Conservation (phyloP, 2,113 vertebrate species). For the Triplophysa rosa region DNA sequence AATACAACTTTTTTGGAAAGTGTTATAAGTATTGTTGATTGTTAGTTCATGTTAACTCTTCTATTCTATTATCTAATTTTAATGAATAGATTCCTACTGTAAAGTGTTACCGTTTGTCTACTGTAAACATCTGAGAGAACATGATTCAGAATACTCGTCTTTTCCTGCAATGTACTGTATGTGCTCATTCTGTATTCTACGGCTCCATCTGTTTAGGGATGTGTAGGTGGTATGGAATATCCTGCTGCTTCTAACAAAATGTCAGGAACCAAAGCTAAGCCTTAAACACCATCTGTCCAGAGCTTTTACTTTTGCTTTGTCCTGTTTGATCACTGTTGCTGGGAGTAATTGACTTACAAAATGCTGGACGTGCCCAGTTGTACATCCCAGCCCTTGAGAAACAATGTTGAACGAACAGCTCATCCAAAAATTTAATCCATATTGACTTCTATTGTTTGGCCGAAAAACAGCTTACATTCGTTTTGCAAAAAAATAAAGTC, state of each 20-base stretch:
- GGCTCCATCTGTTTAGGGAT: conserved; percentile 34
- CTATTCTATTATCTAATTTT: too few relatives aligned
- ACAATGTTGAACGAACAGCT: too few relatives aligned
- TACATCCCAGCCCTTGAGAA: not conserved
- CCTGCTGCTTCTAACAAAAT: conserved; percentile 31
- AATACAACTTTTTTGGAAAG: too few relatives aligned
- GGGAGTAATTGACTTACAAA: not conserved
- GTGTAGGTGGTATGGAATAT: conserved; percentile 42
- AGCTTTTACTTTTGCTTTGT: conserved; percentile 22
- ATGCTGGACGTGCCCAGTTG: too few relatives aligned
- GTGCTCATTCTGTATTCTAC: not conserved
- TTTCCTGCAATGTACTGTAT: not conserved
- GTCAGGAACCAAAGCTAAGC: conserved; percentile 33
- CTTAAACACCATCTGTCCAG: conserved; percentile 47
- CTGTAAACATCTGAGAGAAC: not conserved
- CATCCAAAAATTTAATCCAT: too few relatives aligned
- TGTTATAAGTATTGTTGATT: not conserved
- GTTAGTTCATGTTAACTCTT: not conserved
- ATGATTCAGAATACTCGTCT: not conserved
- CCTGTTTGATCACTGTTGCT: conserved; percentile 30
- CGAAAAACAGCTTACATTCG: too few relatives aligned
- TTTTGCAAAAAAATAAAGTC: too few relatives aligned
- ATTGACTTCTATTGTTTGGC: too few relatives aligned
- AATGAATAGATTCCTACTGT: not conserved
- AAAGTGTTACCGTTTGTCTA: not conserved